Evolutionary conservation across 2,797 vertebrate species (phyloP).

Genomic region (Phataginus tricuspis): DNA sequence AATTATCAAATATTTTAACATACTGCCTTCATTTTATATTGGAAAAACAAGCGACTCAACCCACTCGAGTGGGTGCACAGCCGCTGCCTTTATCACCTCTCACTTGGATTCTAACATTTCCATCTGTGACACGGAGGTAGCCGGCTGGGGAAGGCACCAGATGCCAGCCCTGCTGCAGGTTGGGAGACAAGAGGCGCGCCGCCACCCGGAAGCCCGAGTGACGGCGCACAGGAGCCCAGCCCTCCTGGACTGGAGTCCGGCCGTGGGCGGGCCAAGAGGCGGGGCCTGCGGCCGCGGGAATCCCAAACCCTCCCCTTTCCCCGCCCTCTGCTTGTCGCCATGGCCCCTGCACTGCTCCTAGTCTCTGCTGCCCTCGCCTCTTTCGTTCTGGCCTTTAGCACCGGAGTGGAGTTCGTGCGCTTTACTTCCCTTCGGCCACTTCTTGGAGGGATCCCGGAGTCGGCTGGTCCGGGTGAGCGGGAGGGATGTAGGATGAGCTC

Average conservation of each 20-base stretch:
- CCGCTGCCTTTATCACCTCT: not conserved
- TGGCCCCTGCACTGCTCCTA: conserved; percentile 82
- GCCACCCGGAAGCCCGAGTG: rapidly evolving
- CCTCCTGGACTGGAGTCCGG: not conserved
- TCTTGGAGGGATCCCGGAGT: conserved; percentile 84
- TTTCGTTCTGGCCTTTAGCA: conserved; percentile 91
- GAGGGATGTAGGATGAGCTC: not conserved
- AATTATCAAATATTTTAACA: not conserved
- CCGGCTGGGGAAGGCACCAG: rapidly evolving
- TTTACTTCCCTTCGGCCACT: conserved; percentile 93
- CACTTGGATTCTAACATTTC: not conserved
- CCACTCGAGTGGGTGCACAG: not conserved
- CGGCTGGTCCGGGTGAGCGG: conserved; percentile 56
- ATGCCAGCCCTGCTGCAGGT: rapidly evolving
- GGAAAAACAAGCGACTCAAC: not conserved
- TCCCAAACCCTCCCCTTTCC: conserved; percentile 14
- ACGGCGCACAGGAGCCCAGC: not conserved
- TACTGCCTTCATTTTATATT: not conserved
- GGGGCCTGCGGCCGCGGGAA: conserved; percentile 68
- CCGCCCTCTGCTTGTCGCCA: conserved; percentile 40
- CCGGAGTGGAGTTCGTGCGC: conserved; percentile 91
- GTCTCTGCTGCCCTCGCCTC: conserved; percentile 86
- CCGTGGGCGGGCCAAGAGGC: not conserved
- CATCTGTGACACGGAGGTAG: not conserved
- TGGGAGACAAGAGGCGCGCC: rapidly evolving